phyloP scores from a whole-genome alignment of 2,797 vertebrate genomes.

The Malacoraja senta region DNA sequence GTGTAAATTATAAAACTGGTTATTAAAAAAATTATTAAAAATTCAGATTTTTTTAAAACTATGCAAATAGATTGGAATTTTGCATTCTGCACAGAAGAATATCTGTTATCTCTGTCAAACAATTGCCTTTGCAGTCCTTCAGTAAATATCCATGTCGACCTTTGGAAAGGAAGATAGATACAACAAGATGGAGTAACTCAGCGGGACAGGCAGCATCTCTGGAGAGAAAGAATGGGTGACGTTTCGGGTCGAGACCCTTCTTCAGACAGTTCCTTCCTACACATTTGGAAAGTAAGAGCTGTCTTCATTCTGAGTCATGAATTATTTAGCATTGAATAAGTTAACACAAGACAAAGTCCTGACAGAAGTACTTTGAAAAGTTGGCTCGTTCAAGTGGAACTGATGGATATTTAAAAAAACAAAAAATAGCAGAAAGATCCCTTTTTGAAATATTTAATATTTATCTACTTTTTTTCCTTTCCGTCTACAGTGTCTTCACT shows the following conservation, averaged over 20 bases:
- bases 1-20: background rate
- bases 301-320: constrained; percentile 2
- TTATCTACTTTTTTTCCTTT: background rate
- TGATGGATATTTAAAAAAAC: background rate
- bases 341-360: background rate
- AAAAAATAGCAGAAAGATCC: background rate
- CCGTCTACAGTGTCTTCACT: background rate
- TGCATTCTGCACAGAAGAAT: background rate
- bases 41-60: background rate
- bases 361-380: constrained; percentile 18
- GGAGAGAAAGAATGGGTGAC: no score
- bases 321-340: constrained; percentile 30
- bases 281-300: background rate
- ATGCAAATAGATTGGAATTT: background rate
- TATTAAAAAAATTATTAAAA: background rate
- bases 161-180: background rate
- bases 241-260: no score
- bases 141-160: background rate
- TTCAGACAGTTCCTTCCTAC: no score
- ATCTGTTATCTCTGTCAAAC: background rate
- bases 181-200: no score
- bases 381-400: constrained; percentile 23
- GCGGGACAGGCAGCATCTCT: no score
- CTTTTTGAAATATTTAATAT: background rate
- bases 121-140: background rate